These are phyloP conservation scores for Microctenopoma steveboyesi DNA, from an alignment of 2,797 vertebrate species.

Conservation along the genomic window DNA sequence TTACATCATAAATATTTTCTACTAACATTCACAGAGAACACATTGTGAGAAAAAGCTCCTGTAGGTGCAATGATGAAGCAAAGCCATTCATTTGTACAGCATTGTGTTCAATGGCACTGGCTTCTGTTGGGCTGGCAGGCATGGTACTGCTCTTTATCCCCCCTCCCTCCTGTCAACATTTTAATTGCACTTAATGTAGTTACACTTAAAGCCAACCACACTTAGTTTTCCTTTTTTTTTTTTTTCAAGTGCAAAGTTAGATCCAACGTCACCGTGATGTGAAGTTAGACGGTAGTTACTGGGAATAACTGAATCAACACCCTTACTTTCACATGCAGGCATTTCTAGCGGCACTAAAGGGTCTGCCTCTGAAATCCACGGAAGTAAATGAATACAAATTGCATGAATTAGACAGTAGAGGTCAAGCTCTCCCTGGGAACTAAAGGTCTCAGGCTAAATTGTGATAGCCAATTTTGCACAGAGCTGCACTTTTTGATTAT, in stretches of 20 bases:
- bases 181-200: slow-evolving; percentile 86
- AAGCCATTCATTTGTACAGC: slow-evolving; percentile 75
- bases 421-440: slow-evolving; percentile 89
- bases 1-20: slow-evolving; percentile 82
- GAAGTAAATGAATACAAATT: slow-evolving; percentile 72
- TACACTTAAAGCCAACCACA: slow-evolving; percentile 84
- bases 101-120: slow-evolving; percentile 63
- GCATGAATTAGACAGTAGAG: slow-evolving; percentile 85
- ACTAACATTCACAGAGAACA: slow-evolving; percentile 79
- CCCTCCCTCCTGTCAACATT: slow-evolving; percentile 57
- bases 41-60: slow-evolving; percentile 68
- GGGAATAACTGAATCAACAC: slow-evolving; percentile 63
- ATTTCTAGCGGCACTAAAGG: slow-evolving; percentile 66
- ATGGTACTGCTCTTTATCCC: slow-evolving; percentile 76
- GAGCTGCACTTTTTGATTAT: slow-evolving; percentile 93
- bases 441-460: slow-evolving; percentile 96
- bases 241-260: slow-evolving; percentile 60
- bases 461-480: slow-evolving; percentile 95
- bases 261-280: slow-evolving; percentile 49
- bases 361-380: slow-evolving; percentile 69
- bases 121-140: slow-evolving; percentile 75
- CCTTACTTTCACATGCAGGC: slow-evolving; percentile 56
- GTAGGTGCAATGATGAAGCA: slow-evolving; percentile 80
- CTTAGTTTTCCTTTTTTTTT: slow-evolving; percentile 55
- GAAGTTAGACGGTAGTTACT: slow-evolving; percentile 51